Evolutionary conservation across 2,888 invertebrate species (phyloP).

Genomic region (Nomada hirtipes): DNA sequence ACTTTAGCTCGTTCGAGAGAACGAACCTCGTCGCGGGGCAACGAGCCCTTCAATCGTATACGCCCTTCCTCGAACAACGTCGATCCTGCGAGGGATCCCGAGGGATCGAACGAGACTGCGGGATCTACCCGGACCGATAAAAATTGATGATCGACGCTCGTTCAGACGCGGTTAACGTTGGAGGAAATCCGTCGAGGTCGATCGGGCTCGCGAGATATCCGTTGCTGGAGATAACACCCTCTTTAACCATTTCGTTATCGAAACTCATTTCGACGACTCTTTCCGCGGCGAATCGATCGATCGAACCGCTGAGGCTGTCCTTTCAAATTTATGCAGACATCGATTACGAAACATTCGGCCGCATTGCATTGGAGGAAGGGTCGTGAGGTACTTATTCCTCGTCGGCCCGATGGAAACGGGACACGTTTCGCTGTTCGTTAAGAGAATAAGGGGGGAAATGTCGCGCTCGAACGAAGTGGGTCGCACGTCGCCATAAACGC

Average conservation of each 20-base stretch:
- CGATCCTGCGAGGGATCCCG: background rate
- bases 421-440: background rate
- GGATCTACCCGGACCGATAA: background rate
- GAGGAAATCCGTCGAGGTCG: constrained; percentile 27
- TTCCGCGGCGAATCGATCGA: background rate
- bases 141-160: constrained; percentile 20
- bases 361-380: background rate
- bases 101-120: background rate
- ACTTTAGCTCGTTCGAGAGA: constrained; percentile 42
- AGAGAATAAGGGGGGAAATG: background rate
- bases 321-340: constrained; percentile 11
- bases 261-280: background rate
- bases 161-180: constrained; percentile 27
- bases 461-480: constrained; percentile 61
- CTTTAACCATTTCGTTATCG: background rate
- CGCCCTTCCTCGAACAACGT: constrained; percentile 27
- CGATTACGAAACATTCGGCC: background rate
- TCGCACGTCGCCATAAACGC: constrained; percentile 77
- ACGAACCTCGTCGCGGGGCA: constrained; percentile 56
- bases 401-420: constrained; percentile 17
- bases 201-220: constrained; percentile 13
- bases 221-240: background rate
- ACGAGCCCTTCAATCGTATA: constrained; percentile 37
- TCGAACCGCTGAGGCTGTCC: background rate
- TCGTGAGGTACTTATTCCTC: background rate